These are phyloP conservation scores for Entomyzon cyanotis DNA, from an alignment of 2,113 vertebrate genomes.

Conservation along the genomic window DNA sequence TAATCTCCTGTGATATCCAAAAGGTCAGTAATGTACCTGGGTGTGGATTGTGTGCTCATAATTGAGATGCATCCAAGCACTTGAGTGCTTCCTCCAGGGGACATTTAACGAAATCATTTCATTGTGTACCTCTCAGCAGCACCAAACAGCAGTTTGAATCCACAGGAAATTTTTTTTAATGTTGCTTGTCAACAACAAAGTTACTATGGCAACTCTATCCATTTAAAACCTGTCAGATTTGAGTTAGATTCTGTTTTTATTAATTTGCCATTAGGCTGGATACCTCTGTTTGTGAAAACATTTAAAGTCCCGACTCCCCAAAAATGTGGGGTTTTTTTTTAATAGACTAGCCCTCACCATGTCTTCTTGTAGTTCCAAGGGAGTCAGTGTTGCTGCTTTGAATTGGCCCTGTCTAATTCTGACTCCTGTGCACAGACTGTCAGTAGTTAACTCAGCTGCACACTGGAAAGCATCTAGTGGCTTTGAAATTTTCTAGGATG, in stretches of 20 bases:
- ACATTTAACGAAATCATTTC: neutral
- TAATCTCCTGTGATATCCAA: neutral
- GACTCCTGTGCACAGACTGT: fast-evolving
- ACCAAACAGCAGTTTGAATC: neutral
- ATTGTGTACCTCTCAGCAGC: neutral
- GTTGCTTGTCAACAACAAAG: neutral
- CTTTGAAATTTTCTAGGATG: neutral
- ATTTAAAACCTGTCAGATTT: neutral
- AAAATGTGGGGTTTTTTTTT: neutral
- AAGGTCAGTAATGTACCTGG: neutral
- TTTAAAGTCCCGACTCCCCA: neutral
- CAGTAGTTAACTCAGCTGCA: neutral
- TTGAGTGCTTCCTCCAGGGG: neutral
- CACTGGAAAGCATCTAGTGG: neutral
- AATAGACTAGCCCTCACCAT: neutral
- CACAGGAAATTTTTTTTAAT: neutral
- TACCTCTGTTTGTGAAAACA: neutral
- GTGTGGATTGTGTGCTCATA: neutral
- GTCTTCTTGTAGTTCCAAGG: neutral
- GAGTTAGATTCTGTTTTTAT: neutral
- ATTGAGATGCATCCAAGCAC: neutral
- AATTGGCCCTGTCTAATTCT: neutral
- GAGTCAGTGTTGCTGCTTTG: neutral
- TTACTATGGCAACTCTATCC: neutral
- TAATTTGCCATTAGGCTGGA: neutral